A percentile compares a stretch with the other conserved stretches of the same genome.
phyloP scores from a whole-genome alignment of 2,113 vertebrate species.

The Nannobrachium achirus region DNA sequence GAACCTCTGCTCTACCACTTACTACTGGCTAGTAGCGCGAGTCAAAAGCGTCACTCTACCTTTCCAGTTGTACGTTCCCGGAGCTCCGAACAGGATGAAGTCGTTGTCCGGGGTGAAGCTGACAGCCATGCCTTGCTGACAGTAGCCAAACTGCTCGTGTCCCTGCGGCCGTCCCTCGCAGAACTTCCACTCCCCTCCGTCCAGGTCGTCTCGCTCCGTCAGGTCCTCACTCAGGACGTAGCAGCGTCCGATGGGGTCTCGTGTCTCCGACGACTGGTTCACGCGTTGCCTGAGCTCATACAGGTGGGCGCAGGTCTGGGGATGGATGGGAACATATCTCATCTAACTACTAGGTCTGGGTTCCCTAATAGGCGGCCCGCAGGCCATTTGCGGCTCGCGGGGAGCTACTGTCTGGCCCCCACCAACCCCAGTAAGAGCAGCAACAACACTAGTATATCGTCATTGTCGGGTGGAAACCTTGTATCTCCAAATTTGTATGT shows the following conservation, averaged over 20 bases:
- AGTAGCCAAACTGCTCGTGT: constrained; percentile 94
- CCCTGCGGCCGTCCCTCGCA: constrained; percentile 91
- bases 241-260: constrained; percentile 92
- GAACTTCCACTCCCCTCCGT: constrained; percentile 96
- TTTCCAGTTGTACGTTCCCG: constrained; percentile 98
- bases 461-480: too few species aligned
- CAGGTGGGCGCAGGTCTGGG: constrained; percentile 90
- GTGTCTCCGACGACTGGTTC: constrained; percentile 85
- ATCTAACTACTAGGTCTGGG: neutral
- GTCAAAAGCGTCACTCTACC: too few species aligned
- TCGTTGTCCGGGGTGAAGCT: constrained; percentile 92
- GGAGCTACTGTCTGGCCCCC: too few species aligned
- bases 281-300: constrained; percentile 91
- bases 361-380: too few species aligned
- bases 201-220: constrained; percentile 84
- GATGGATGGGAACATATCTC: neutral
- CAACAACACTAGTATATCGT: too few species aligned
- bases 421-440: too few species aligned
- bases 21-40: too few species aligned
- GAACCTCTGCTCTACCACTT: too few species aligned
- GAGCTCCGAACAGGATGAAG: constrained; percentile 92
- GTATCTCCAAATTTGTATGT: too few species aligned
- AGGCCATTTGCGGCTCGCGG: too few species aligned
- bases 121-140: constrained; percentile 92
- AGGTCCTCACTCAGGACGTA: constrained; percentile 93